Conservation (phyloP, 2,113 vertebrate species). For the Desmodus rotundus region DNA sequence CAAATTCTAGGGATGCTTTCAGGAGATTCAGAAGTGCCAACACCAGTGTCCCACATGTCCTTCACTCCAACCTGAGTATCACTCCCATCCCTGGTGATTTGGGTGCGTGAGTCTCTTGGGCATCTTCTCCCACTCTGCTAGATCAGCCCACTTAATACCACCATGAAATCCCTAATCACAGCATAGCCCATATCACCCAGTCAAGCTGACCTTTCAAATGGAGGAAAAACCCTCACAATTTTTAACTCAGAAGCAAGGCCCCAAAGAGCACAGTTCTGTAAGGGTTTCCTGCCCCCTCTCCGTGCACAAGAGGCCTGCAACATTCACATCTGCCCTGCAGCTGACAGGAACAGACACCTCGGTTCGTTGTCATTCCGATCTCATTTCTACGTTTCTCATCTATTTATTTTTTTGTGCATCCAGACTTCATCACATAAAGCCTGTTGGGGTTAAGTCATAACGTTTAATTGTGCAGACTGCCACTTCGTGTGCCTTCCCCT, state of each 20-base stretch:
- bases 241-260: conserved; percentile 15
- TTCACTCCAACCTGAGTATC: neutral
- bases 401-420: conserved; percentile 38
- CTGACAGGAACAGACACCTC: neutral
- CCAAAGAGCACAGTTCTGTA: neutral
- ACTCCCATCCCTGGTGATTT: no score
- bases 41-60: neutral
- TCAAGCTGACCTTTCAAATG: neutral
- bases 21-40: neutral
- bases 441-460: neutral
- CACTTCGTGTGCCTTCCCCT: neutral
- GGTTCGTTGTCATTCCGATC: neutral
- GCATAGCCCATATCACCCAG: neutral
- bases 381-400: neutral
- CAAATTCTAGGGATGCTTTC: neutral
- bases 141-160: no score
- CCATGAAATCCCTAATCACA: no score
- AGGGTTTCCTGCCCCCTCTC: neutral
- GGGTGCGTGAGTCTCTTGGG: neutral
- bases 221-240: neutral
- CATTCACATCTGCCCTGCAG: conserved; percentile 69
- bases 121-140: conserved; percentile 45
- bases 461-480: neutral
- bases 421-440: neutral
- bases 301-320: neutral